Percentiles rank a stretch among this genome's conserved stretches.
phyloP scores from a whole-genome alignment of 2,113 vertebrate species.

The Addax nasomaculatus region DNA sequence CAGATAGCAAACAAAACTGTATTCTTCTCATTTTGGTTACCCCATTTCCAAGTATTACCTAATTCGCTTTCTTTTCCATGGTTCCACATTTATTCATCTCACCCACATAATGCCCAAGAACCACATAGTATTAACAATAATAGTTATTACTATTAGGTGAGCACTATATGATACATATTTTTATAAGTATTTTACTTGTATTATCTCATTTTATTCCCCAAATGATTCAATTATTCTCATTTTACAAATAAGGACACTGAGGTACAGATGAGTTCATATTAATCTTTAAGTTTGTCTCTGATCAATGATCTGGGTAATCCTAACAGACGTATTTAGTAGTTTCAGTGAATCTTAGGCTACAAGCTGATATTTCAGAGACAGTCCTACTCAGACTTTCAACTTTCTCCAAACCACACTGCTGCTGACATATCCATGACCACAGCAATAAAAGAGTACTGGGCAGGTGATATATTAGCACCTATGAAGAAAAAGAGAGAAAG shows the following conservation, averaged over 20 bases:
- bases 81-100: neutral
- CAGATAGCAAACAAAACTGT: neutral
- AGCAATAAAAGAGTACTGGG: neutral
- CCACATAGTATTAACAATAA: neutral
- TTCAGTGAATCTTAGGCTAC: neutral
- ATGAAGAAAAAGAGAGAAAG: neutral
- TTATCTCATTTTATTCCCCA: neutral
- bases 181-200: neutral
- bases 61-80: neutral
- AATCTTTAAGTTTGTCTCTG: neutral
- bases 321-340: neutral
- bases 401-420: neutral
- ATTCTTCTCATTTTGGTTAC: neutral
- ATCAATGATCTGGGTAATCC: neutral
- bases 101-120: neutral
- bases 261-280: neutral
- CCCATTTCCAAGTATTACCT: neutral
- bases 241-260: constrained; percentile 11
- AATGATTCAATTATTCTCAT: neutral
- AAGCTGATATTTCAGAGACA: neutral
- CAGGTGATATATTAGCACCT: neutral
- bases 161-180: neutral
- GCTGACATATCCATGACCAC: neutral
- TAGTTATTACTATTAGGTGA: neutral
- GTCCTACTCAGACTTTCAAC: neutral